Evolutionary conservation across 2,797 vertebrate genomes (phyloP), one percentile per base, ranked within the genome.

Genomic region (Xenops minutus): DNA sequence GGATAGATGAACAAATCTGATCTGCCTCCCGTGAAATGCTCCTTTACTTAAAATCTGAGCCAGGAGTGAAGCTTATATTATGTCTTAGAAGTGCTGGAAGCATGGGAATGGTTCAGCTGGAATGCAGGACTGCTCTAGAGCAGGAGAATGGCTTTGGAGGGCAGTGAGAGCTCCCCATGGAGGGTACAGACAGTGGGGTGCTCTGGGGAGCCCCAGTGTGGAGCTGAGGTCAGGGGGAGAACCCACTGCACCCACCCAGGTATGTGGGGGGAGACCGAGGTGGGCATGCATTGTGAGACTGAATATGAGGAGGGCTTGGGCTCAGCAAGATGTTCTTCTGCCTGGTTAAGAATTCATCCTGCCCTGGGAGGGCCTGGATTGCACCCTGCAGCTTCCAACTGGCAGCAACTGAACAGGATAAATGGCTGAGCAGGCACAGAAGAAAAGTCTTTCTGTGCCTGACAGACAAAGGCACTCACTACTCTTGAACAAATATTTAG

Each of bases 371-470:
- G 93, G 73, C 89, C 61, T 51, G 87, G 54, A 88, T 44, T 6
- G 4, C 79, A 49, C 51, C 27, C 51, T 2, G 4, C 82, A 73
- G 79, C 82, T 95, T 96, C 95, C 95, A 94, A 89, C 88, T 89
- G 95, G 94, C 96, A 94, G 91, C 89, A 43, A 49, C 85, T 82
- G 85, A 80, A 79, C 36, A 8, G 68, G 36, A 59, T 75, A 89
- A 93, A 86, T 73, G 95, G 89, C 88, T 78, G 32, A 84, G 85
- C 94, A 92, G 95, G 61, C 0, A 4, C 48, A 63, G 83, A 88
- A 94, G 95, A 91, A 88, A 83, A 92, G 95, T 88, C 64, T 96
- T 78, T 93, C 89, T 95, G 87, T 95, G 93, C 88, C 59, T 84
- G 76, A 71, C 49, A 92, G 87, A 93, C 94, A 93, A 91, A 96